These are phyloP conservation scores for Drosophila vallismaia DNA, from an alignment of 2,888 invertebrate genomes.

Conservation along the genomic window DNA sequence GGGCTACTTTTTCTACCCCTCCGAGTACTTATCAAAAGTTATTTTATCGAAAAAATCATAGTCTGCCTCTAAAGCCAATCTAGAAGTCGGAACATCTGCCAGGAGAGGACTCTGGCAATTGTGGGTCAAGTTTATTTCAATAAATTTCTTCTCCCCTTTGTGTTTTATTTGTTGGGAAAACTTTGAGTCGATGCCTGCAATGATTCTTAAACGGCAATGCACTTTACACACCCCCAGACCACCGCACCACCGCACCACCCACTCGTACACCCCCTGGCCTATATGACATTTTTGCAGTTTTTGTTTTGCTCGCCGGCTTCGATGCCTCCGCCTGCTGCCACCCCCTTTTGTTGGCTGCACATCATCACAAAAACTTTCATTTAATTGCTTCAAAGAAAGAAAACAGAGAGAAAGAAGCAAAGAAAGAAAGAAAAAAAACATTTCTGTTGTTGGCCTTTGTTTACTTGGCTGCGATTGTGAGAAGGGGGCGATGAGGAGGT, in stretches of 20 bases:
- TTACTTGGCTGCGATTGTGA: slow-evolving; percentile 74
- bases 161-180: slow-evolving; percentile 27
- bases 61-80: background rate
- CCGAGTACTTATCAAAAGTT: background rate
- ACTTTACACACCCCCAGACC: slow-evolving; percentile 25
- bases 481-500: slow-evolving; percentile 1
- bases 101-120: slow-evolving; percentile 17
- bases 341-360: slow-evolving; percentile 33
- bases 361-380: slow-evolving; percentile 73
- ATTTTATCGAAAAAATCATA: background rate
- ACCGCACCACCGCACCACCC: slow-evolving; percentile 11
- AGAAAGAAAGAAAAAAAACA: slow-evolving; percentile 45
- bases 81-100: slow-evolving; percentile 4
- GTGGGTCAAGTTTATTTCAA: slow-evolving; percentile 52
- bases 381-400: slow-evolving; percentile 64
- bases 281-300: slow-evolving; percentile 75
- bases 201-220: slow-evolving; percentile 42
- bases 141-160: slow-evolving; percentile 22
- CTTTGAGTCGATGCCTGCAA: slow-evolving; percentile 27
- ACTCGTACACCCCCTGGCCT: slow-evolving; percentile 31
- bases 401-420: slow-evolving; percentile 24
- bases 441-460: slow-evolving; percentile 71
- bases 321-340: slow-evolving; percentile 36
- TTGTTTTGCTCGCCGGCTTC: slow-evolving; percentile 77
- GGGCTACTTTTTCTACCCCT: background rate